Conservation (phyloP, 2,888 invertebrate genomes). For the Piscicola geometra region DNA sequence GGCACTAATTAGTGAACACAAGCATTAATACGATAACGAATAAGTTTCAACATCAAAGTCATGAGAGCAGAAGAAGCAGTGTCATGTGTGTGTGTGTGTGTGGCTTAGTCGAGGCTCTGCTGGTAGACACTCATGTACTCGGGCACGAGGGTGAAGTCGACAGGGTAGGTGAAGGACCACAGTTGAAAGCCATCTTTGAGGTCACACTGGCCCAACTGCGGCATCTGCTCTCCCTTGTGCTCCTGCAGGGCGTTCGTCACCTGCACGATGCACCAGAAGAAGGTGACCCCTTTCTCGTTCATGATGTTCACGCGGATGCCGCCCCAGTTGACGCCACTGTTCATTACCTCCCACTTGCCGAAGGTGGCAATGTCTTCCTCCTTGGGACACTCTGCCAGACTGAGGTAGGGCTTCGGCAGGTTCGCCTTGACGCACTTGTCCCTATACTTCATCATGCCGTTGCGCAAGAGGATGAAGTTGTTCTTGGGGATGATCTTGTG, state of each 20-base stretch:
- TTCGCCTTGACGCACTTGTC: conserved; percentile 42
- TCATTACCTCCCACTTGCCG: conserved; percentile 39
- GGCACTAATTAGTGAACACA: too few species aligned
- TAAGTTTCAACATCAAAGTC: not conserved
- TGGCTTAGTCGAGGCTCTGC: not conserved
- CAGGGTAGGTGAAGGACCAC: conserved; percentile 42
- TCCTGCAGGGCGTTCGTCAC: conserved; percentile 43
- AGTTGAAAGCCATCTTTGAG: conserved; percentile 38
- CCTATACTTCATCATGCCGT: conserved; percentile 40
- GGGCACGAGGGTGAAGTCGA: conserved; percentile 39
- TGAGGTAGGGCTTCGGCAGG: conserved; percentile 38
- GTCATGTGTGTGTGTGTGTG: not conserved
- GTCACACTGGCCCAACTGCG: conserved; percentile 41
- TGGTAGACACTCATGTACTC: conserved; percentile 30
- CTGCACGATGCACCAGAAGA: conserved; percentile 41
- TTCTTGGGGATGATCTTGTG: conserved; percentile 46
- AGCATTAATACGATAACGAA: too few species aligned
- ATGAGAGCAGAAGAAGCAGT: not conserved
- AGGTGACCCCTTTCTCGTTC: conserved; percentile 34
- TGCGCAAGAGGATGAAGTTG: conserved; percentile 40
- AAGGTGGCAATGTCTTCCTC: conserved; percentile 36
- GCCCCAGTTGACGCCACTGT: conserved; percentile 39
- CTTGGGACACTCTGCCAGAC: conserved; percentile 41
- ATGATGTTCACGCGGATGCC: conserved; percentile 34
- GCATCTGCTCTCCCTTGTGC: conserved; percentile 44